phyloP scores from a whole-genome alignment of 1,140 invertebrate species.

The Hesperophylax magnus region DNA sequence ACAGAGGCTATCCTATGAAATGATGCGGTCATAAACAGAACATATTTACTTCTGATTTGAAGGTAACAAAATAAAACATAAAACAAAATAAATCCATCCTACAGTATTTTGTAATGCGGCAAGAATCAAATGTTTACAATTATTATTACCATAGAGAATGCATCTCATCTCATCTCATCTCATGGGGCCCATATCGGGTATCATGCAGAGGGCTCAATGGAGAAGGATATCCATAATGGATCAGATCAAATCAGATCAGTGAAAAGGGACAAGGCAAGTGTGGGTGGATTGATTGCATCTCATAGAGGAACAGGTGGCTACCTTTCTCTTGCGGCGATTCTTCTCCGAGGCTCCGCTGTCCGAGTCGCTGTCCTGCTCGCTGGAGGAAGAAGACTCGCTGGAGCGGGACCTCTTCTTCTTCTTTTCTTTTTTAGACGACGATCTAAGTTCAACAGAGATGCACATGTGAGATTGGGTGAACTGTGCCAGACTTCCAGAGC shows the following conservation, averaged over 20 bases:
- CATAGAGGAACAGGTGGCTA: conserved; percentile 56
- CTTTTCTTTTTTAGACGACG: conserved; percentile 61
- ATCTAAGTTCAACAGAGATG: conserved; percentile 45
- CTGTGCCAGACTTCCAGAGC: background rate
- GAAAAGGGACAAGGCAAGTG: conserved; percentile 11
- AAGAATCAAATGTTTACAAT: conserved; percentile 16
- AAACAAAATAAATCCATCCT: conserved; percentile 55
- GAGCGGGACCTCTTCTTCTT: conserved; percentile 73
- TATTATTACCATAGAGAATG: background rate
- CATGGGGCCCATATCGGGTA: no score
- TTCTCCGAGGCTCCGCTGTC: conserved; percentile 68
- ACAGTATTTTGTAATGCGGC: conserved; percentile 19
- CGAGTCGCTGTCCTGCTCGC: conserved; percentile 65
- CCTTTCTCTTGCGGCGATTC: conserved; percentile 73
- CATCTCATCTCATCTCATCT: background rate
- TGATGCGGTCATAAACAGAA: conserved; percentile 78
- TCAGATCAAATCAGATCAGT: background rate
- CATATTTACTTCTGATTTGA: conserved; percentile 67
- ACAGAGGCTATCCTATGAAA: conserved; percentile 77
- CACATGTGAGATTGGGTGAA: conserved; percentile 3
- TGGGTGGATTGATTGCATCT: conserved; percentile 2
- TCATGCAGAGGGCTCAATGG: background rate
- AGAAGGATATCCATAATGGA: background rate
- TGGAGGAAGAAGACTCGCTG: conserved; percentile 60
- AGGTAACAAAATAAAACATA: conserved; percentile 54